Evolutionary conservation across 1,140 invertebrate species (phyloP), one percentile per base, ranked within the genome.

Genomic region (Heliconius eleuchia): DNA sequence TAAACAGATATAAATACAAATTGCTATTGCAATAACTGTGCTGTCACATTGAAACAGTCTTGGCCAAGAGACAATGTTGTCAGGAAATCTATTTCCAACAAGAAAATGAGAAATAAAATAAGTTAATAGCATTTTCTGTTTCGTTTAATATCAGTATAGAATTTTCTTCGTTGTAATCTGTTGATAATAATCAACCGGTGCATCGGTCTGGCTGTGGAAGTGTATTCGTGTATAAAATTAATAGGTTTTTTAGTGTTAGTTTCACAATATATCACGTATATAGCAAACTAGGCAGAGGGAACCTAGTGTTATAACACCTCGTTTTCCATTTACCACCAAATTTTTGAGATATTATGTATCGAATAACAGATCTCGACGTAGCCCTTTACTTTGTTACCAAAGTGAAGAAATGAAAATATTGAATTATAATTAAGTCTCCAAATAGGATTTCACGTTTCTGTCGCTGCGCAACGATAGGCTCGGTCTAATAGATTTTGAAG

Each of bases 31-130:
- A 75, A 75, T 75, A 75, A 66, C 74, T 71, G 39, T 1, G 37
- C 57, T 76, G 75, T 46, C 75, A 50, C 37, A 70, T 75, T 55
- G 57, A 71, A 9, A n/a, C 60, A 60, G 75, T 70, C 60, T 71
- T 50, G 75, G 60, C n/a, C 75, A 50, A 37, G 60, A 71, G 60
- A 70, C 52, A 74, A 57, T 52, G 50, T 13, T 74, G 57, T 76
- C 75, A 27, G 60, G 57, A 76, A 71, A 76, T 76, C 60, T 50
- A 76, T 71, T 76, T 46, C 60, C 75, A 66, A 70, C 52, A 18
- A 34, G 27, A 34, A 39, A 71, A 34, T 60, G 19, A 39, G 57
- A 76, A 75, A 75, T 75, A 75, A 75, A 75, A 75, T 30, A 34
- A 74, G 74, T 34, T 71, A 76, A 76, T 37, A 71, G 57, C 60